These are phyloP conservation scores for Nothobranchius kuhntae DNA, from an alignment of 2,113 vertebrate species.

Conservation along the genomic window DNA sequence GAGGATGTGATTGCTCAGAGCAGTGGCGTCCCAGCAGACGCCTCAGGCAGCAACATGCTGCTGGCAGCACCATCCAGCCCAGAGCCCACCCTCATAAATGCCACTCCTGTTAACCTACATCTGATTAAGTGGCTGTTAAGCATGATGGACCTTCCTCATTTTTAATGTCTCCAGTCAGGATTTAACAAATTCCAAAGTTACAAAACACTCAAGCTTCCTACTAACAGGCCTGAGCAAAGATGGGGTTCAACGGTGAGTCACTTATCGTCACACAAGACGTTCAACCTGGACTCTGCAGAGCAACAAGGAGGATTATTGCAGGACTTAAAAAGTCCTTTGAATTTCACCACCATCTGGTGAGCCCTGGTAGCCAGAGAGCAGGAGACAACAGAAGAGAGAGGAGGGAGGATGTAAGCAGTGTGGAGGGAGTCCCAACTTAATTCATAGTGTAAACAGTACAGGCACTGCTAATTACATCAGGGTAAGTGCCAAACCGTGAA, in stretches of 20 bases:
- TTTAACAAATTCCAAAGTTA: slow-evolving; percentile 16
- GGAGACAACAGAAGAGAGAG: slow-evolving; percentile 17
- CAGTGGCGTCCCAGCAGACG: slow-evolving; percentile 48
- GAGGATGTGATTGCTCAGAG: slow-evolving; percentile 29
- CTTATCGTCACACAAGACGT: slow-evolving; percentile 2
- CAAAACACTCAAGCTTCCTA: slow-evolving; percentile 7
- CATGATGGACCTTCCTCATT: slow-evolving; percentile 46
- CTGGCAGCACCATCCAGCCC: slow-evolving; percentile 56
- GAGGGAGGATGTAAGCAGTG: slow-evolving; percentile 24
- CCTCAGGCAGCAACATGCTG: slow-evolving; percentile 55
- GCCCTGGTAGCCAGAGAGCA: slow-evolving; percentile 24
- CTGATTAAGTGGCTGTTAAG: slow-evolving; percentile 67
- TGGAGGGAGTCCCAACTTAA: slow-evolving; percentile 44
- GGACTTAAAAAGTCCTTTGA: slow-evolving; percentile 14
- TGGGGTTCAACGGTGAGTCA: slow-evolving; percentile 16
- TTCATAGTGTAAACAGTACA: slow-evolving; percentile 58
- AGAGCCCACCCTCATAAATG: slow-evolving; percentile 60
- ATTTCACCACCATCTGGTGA: slow-evolving; percentile 50
- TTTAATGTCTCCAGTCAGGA: slow-evolving; percentile 53
- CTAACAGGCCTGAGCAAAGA: slow-evolving; percentile 18
- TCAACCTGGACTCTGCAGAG: slow-evolving; percentile 1
- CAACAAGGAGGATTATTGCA: slow-evolving; percentile 17
- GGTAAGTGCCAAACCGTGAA: slow-evolving; percentile 33
- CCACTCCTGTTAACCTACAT: slow-evolving; percentile 53
- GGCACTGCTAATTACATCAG: slow-evolving; percentile 62